A percentile compares a stretch with the other conserved stretches of the same genome.
Evolutionary conservation across 2,888 invertebrate genomes (phyloP).

Genomic region (Drosophila eohydei): DNA sequence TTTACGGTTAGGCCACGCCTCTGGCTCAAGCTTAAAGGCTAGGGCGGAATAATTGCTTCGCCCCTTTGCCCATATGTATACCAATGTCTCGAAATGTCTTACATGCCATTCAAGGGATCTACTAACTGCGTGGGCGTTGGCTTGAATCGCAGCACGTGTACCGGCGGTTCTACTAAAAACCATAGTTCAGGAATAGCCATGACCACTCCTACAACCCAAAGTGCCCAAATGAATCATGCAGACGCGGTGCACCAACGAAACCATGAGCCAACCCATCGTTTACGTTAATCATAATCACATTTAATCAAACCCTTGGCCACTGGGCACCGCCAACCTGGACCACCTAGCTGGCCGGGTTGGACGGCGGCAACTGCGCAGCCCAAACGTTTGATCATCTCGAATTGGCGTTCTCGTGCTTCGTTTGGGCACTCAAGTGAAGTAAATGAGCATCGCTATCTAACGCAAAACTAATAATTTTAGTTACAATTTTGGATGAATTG

Average conservation of each 20-base stretch:
- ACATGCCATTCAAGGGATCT: constrained; percentile 58
- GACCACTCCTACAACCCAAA: constrained; percentile 84
- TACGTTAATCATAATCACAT: constrained; percentile 23
- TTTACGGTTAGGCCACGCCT: background rate
- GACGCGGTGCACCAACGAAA: constrained; percentile 48
- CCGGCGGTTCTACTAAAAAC: constrained; percentile 76
- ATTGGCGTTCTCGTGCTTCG: constrained; percentile 59
- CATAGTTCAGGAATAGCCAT: constrained; percentile 85
- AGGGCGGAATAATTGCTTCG: constrained; percentile 4
- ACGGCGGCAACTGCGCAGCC: background rate
- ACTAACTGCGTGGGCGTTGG: constrained; percentile 45
- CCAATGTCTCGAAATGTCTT: constrained; percentile 56
- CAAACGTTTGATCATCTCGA: constrained; percentile 21
- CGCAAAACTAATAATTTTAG: constrained; percentile 83
- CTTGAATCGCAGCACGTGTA: constrained; percentile 44
- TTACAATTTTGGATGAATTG: constrained; percentile 76
- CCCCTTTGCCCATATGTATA: constrained; percentile 22
- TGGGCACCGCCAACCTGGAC: background rate
- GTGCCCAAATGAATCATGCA: constrained; percentile 81
- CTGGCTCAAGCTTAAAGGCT: constrained; percentile 14
- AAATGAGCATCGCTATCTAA: constrained; percentile 85
- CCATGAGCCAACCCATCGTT: constrained; percentile 45
- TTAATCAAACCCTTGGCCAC: constrained; percentile 16
- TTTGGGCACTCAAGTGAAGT: constrained; percentile 84
- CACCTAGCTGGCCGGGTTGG: background rate